These are phyloP conservation scores for Scomber japonicus DNA, from an alignment of 2,113 vertebrate species.

Conservation along the genomic window DNA sequence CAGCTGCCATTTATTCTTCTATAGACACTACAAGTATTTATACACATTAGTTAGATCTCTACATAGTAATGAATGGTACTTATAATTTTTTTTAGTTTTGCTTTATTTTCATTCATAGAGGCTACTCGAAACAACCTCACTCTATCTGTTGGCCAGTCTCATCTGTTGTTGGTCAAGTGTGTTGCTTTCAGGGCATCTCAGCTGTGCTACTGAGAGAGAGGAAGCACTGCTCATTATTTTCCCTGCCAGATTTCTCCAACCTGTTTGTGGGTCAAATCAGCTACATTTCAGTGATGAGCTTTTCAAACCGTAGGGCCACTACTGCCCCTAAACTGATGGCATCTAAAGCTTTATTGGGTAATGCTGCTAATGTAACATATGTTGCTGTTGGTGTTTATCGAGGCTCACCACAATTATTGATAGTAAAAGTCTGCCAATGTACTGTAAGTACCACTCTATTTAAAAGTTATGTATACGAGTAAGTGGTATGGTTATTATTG, in stretches of 20 bases:
- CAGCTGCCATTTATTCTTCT: not conserved
- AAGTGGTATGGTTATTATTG: not conserved
- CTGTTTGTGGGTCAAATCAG: constrained; percentile 8
- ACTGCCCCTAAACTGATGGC: not conserved
- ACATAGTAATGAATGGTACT: not conserved
- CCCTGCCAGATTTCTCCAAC: constrained; percentile 3
- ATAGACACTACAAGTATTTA: too few relatives aligned
- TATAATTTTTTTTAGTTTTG: not conserved
- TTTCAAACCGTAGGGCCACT: not conserved
- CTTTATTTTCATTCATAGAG: not conserved
- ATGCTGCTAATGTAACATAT: not conserved
- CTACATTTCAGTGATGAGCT: not conserved
- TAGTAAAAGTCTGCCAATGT: not conserved
- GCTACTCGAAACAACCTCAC: not conserved
- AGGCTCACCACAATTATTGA: not conserved
- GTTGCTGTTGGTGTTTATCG: not conserved
- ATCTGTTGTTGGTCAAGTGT: not conserved
- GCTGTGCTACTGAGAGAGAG: not conserved
- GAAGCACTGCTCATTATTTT: not conserved
- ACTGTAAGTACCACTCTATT: not conserved
- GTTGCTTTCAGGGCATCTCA: constrained; percentile 1
- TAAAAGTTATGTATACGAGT: not conserved
- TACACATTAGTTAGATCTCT: too few relatives aligned
- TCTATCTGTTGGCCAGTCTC: not conserved
- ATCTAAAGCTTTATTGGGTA: constrained; percentile 25